phyloP scores from a whole-genome alignment of 2,888 invertebrate genomes.

The Microdon myrmicae region DNA sequence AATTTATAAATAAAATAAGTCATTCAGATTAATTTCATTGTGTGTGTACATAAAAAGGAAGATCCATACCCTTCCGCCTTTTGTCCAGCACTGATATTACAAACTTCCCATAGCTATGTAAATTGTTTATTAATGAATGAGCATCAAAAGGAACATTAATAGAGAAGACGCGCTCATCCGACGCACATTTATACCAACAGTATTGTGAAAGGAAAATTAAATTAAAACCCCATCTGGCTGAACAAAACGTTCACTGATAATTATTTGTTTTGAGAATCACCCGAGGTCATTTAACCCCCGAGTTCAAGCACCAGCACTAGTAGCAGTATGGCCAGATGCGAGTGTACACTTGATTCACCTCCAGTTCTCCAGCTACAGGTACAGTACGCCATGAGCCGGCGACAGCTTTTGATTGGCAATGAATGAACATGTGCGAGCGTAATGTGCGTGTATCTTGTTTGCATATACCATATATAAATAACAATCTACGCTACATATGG shows the following conservation, averaged over 20 bases:
- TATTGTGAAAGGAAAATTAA: background rate
- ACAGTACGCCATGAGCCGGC: constrained; percentile 4
- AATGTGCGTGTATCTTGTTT: no score
- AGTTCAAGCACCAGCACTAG: constrained; percentile 39
- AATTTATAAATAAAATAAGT: no score
- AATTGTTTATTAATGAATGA: constrained; percentile 26
- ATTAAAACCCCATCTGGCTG: constrained; percentile 34
- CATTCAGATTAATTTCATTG: no score
- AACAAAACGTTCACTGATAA: constrained; percentile 50
- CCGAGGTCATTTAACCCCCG: constrained; percentile 52
- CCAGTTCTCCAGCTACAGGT: background rate
- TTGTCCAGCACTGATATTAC: no score
- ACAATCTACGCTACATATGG: no score
- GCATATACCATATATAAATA: no score
- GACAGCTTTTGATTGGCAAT: no score
- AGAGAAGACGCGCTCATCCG: constrained; percentile 35
- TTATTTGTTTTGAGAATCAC: constrained; percentile 50
- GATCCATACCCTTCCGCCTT: no score
- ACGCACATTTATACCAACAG: constrained; percentile 1
- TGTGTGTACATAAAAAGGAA: no score
- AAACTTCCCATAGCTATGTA: no score
- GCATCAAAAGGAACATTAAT: constrained; percentile 24
- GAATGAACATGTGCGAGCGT: no score
- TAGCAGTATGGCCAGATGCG: no score
- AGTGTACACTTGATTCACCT: constrained; percentile 2